Percentiles rank a stretch among this genome's conserved stretches.
Evolutionary conservation across 2,888 invertebrate genomes (phyloP).

Genomic region (Fragum whitleyi): DNA sequence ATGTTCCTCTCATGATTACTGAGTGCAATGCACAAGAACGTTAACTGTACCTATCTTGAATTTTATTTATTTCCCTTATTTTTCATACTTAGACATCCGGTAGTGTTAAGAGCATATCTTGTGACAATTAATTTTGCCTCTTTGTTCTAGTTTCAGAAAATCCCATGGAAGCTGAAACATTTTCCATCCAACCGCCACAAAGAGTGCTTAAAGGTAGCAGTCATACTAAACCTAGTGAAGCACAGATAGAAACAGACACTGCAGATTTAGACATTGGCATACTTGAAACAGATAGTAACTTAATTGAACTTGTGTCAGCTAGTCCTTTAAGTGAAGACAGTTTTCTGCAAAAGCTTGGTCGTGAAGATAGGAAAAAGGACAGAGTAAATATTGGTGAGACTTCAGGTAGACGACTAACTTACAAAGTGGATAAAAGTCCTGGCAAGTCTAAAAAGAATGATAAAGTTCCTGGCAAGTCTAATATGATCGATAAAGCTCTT

Average conservation of each 20-base stretch:
- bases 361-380: background rate
- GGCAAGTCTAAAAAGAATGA: background rate
- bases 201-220: conserved; percentile 27
- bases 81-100: too few species aligned
- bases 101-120: too few species aligned
- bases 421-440: background rate
- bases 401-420: too few species aligned
- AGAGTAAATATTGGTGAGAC: too few species aligned
- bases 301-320: background rate
- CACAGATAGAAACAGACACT: background rate
- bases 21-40: too few species aligned
- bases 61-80: too few species aligned
- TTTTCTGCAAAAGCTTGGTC: background rate
- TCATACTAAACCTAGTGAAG: background rate
- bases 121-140: too few species aligned
- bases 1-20: too few species aligned
- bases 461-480: too few species aligned
- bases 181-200: conserved; percentile 37
- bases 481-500: too few species aligned
- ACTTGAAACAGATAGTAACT: conserved; percentile 1
- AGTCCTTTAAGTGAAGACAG: background rate
- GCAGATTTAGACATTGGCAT: background rate
- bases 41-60: too few species aligned
- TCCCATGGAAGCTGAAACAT: background rate
- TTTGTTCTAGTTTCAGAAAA: conserved; percentile 21